A percentile compares a stretch with the other conserved stretches of the same genome.
Evolutionary conservation across 2,888 invertebrate genomes (phyloP).

Genomic region (Cephonodes hylas): DNA sequence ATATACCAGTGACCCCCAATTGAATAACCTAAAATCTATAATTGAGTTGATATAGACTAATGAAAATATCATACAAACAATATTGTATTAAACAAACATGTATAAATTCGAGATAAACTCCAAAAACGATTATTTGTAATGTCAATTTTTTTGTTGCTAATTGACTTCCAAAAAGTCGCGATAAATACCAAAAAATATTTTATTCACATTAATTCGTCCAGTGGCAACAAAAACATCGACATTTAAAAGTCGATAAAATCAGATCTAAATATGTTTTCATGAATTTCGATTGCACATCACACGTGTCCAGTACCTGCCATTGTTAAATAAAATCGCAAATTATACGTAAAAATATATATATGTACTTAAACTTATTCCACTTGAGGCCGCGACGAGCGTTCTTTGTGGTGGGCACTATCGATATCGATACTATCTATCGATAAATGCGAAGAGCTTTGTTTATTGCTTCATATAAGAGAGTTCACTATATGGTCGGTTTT

Average conservation of each 20-base stretch:
- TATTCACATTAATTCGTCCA: background rate
- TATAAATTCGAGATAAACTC: background rate
- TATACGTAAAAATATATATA: constrained; percentile 26
- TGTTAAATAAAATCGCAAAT: constrained; percentile 24
- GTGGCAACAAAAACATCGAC: background rate
- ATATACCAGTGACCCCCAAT: no score
- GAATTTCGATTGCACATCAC: constrained; percentile 60
- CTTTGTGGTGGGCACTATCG: constrained; percentile 5
- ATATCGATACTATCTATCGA: background rate
- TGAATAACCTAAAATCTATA: no score
- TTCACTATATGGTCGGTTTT: background rate
- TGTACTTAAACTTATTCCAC: constrained; percentile 31
- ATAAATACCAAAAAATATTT: no score
- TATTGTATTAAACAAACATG: background rate
- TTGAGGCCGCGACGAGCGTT: constrained; percentile 12
- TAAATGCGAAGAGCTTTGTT: background rate
- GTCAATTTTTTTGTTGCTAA: background rate
- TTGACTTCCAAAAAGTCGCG: background rate
- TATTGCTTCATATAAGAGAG: background rate
- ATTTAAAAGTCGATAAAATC: constrained; percentile 28
- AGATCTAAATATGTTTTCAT: constrained; percentile 38
- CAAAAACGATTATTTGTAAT: background rate
- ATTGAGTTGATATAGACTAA: no score
- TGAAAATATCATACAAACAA: no score
- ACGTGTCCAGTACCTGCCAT: constrained; percentile 38